Base-by-base conservation (phyloP, 2,888 invertebrate species). In the Idaea straminata region DNA sequence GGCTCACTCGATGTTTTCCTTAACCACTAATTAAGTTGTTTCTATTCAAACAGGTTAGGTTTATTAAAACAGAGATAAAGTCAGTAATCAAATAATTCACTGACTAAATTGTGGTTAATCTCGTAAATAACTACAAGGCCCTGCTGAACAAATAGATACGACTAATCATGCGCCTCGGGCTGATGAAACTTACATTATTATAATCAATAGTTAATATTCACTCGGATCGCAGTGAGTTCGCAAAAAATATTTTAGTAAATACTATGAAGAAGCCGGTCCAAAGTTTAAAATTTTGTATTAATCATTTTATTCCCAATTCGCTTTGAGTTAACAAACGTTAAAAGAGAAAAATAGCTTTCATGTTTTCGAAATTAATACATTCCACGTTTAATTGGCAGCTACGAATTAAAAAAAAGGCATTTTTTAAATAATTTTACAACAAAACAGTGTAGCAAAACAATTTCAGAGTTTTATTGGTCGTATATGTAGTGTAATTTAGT, bases 401-500 rank as follows among this genome's bases (percentile, higher is more conserved):
- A 10, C 47, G 10, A 47, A 10, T 7, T 47, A 7, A 47, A 47
- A 47, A 47, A 47, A 47, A 6, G 10, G 13, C 0, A 36, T 47
- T 47, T 47, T 47, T 47, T 47, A 47, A 47, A 47, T 47, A 47
- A 13, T 47, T 47, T 47, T 47, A 47, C 47, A 13, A 13, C 13
- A 13, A 7, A 7, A 13, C 47, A 13, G 47, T 25, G 25, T 25
- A 25, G 13, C 47, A 7, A 10, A 36, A 47, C 47, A 47, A 47
- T 47, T 47, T 13, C 47, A 47, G 47, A 47, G 10, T 47, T 47
- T 25, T 47, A 47, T 13, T 47, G 47, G 59, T 16, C 34, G 13
- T 59, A 1, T 59, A 34, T 59, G 59, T 16, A 34, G 25, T 34
- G 59, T 34, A 59, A 59, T 59, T 59, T 59, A 34, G 59, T 59